Percentiles rank a stretch among this genome's conserved stretches.
Conservation (phyloP, 2,888 invertebrate species). For the Isoperla grammatica region DNA sequence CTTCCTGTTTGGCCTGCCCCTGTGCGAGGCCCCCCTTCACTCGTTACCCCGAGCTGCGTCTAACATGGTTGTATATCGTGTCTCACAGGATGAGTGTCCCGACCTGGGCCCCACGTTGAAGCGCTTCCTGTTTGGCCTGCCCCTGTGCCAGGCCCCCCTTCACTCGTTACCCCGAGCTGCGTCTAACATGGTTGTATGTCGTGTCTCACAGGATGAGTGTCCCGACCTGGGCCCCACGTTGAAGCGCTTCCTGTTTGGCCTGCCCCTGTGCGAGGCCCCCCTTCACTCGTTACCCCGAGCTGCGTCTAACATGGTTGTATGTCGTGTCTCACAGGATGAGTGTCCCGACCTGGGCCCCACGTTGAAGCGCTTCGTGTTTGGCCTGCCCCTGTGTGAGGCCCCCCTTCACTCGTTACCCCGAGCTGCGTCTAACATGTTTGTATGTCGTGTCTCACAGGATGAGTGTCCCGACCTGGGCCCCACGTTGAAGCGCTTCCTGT, state of each 20-base stretch:
- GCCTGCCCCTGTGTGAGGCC: conserved; percentile 49
- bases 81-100: conserved; percentile 26
- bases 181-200: no score
- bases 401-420: conserved; percentile 46
- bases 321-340: no score
- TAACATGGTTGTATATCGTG: no score
- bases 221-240: conserved; percentile 34
- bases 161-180: no score
- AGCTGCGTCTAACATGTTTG: no score
- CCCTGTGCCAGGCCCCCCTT: conserved; percentile 49
- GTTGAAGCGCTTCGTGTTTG: conserved; percentile 40
- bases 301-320: no score
- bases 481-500: conserved; percentile 38
- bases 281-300: conserved; percentile 44
- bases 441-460: no score
- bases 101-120: conserved; percentile 34
- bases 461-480: conserved; percentile 33
- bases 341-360: conserved; percentile 33
- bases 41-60: no score
- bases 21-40: conserved; percentile 49
- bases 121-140: conserved; percentile 44
- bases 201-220: conserved; percentile 23
- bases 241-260: conserved; percentile 41
- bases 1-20: conserved; percentile 46
- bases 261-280: conserved; percentile 50